These are phyloP conservation scores for Drosophila jambulina DNA, from an alignment of 1,140 invertebrate genomes.

Conservation along the genomic window DNA sequence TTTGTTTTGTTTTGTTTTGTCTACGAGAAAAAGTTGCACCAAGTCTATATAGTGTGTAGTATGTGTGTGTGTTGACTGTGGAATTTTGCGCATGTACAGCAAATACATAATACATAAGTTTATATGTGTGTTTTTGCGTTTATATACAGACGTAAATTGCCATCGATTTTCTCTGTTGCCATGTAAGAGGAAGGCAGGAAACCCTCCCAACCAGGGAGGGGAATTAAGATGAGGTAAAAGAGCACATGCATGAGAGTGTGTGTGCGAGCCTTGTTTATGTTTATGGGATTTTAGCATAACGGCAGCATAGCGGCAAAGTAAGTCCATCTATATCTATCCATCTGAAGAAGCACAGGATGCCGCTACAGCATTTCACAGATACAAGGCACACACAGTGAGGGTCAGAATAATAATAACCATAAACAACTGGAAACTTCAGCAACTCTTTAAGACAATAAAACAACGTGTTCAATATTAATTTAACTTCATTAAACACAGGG, in stretches of 20 bases:
- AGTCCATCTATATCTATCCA: conserved; percentile 34
- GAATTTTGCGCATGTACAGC: conserved; percentile 80
- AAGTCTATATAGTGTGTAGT: conserved; percentile 26
- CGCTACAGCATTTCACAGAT: conserved; percentile 24
- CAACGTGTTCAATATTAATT: neutral
- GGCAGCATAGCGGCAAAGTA: conserved; percentile 34
- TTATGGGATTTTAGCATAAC: conserved; percentile 71
- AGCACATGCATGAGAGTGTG: conserved; percentile 1
- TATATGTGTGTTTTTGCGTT: conserved; percentile 15
- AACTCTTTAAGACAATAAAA: neutral
- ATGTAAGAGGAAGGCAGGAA: conserved; percentile 52
- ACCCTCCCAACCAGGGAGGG: neutral
- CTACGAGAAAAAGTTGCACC: conserved; percentile 50
- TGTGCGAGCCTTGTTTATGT: conserved; percentile 67
- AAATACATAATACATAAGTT: conserved; percentile 73
- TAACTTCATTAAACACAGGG: neutral
- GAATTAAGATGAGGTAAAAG: conserved; percentile 9
- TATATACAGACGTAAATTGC: conserved; percentile 60
- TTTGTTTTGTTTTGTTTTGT: conserved; percentile 56
- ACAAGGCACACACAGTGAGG: conserved; percentile 17
- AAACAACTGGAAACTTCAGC: no score
- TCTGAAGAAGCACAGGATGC: conserved; percentile 7
- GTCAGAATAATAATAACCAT: neutral
- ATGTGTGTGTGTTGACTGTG: conserved; percentile 61
- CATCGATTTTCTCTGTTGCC: conserved; percentile 79